Evolutionary conservation across 2,113 vertebrate species (phyloP).

Genomic region (Tragelaphus buxtoni): DNA sequence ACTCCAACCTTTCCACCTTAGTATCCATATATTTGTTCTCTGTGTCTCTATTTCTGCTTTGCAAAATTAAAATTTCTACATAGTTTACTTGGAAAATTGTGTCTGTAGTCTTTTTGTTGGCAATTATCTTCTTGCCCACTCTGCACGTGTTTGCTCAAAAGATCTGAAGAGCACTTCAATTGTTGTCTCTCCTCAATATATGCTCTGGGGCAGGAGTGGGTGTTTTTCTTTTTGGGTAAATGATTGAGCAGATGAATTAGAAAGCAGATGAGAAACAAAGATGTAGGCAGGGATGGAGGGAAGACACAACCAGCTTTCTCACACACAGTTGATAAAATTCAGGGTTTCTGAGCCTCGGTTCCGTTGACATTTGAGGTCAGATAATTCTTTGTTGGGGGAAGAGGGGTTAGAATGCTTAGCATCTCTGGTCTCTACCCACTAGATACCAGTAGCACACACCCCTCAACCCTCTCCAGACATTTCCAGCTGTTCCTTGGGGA

Average conservation of each 20-base stretch:
- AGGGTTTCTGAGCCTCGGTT: neutral
- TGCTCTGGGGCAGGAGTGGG: constrained; percentile 8
- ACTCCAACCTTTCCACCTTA: neutral
- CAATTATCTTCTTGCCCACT: neutral
- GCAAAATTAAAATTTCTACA: neutral
- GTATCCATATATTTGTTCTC: neutral
- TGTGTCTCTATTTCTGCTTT: neutral
- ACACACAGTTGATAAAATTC: neutral
- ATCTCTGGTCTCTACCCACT: neutral
- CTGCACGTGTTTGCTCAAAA: neutral
- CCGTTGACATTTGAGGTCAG: neutral
- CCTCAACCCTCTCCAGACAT: neutral
- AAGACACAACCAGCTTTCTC: neutral
- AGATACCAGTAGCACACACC: neutral
- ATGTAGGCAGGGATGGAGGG: neutral
- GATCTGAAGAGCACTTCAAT: neutral
- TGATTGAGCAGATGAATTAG: neutral
- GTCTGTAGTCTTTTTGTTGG: neutral
- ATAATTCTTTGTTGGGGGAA: neutral
- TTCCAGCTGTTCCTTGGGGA: neutral
- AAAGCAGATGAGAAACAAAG: neutral
- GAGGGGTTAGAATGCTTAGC: neutral
- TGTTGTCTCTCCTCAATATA: neutral
- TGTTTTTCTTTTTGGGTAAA: constrained; percentile 37
- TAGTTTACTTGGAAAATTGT: neutral